Percentiles rank a stretch among this genome's conserved stretches.
phyloP scores from a whole-genome alignment of 1,140 invertebrate genomes.

The Platorchestia sp. region DNA sequence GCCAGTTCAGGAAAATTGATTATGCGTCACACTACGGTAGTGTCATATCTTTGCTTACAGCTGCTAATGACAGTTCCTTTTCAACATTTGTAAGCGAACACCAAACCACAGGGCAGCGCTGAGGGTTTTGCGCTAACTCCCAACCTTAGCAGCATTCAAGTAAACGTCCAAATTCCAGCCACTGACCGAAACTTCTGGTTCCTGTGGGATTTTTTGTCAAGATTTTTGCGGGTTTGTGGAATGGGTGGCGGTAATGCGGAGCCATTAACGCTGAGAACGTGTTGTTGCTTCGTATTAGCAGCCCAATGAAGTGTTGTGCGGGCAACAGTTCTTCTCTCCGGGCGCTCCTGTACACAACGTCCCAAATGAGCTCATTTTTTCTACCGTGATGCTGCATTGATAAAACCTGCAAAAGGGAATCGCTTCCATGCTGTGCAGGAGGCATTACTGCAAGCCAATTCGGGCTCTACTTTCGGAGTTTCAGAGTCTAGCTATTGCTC shows the following conservation, averaged over 20 bases:
- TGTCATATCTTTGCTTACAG: background rate
- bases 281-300: constrained; percentile 34
- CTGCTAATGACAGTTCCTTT: background rate
- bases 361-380: background rate
- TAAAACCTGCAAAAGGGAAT: background rate
- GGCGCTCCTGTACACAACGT: background rate
- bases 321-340: background rate
- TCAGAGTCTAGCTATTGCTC: background rate
- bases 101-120: background rate
- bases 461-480: background rate
- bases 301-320: background rate
- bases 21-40: background rate
- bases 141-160: background rate
- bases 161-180: background rate
- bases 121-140: background rate
- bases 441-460: background rate
- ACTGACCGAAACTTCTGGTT: background rate
- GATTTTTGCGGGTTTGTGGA: constrained; percentile 19
- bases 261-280: constrained; percentile 36
- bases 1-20: background rate
- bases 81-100: background rate
- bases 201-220: background rate
- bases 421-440: background rate
- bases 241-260: constrained; percentile 28
- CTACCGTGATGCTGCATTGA: background rate